Conservation (phyloP, 2,888 invertebrate genomes). For the Lymantria dispar region DNA sequence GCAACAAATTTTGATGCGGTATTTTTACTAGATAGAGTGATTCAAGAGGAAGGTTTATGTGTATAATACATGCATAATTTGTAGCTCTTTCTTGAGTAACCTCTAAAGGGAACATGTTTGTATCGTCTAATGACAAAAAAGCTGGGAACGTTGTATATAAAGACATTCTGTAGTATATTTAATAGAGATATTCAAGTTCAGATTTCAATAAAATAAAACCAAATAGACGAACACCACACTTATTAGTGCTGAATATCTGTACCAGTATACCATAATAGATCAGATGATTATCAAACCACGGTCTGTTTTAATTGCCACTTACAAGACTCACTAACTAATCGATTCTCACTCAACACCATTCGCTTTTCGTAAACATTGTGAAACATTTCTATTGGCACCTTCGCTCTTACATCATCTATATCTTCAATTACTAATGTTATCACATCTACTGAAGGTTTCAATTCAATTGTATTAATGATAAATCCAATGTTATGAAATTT, state of each 20-base stretch:
- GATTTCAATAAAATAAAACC: no score
- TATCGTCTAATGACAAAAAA: no score
- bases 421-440: conserved; percentile 9
- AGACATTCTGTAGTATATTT: no score
- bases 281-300: conserved; percentile 14
- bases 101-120: no score
- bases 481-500: conserved; percentile 39
- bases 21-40: no score
- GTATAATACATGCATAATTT: no score
- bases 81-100: no score
- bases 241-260: conserved; percentile 22
- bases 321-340: conserved; percentile 40
- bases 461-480: conserved; percentile 16
- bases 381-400: conserved; percentile 38
- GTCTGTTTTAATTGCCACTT: conserved; percentile 34
- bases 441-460: conserved; percentile 11
- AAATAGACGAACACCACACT: neutral
- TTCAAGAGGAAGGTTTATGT: no score
- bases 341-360: conserved; percentile 26
- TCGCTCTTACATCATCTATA: conserved; percentile 9
- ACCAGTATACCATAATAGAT: conserved; percentile 18
- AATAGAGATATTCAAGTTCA: no score
- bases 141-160: no score
- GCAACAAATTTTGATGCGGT: no score
- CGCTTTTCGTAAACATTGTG: conserved; percentile 37